Base-by-base conservation (phyloP, 2,888 invertebrate genomes). In the Andrena flavipes region DNA sequence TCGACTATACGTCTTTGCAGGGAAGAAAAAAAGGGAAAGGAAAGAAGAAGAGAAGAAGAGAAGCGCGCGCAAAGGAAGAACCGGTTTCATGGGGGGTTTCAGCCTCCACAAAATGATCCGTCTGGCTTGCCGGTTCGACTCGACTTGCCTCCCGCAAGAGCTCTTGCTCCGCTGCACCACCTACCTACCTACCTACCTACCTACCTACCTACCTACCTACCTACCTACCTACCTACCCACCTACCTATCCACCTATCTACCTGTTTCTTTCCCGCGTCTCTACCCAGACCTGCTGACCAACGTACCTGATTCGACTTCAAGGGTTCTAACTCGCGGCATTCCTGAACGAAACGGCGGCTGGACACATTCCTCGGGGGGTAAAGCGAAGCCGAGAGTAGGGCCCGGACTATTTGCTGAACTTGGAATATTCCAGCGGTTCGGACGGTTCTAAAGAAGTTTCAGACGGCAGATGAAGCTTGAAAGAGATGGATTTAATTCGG, bases 101-200 rank as follows among this genome's bases (percentile, higher is more conserved):
- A 85, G 89, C 89, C 90, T 90, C 88, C 87, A 86, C 90, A 76
- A 89, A 91, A 90, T 88, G 89, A 91, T 91, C 88, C 87, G 91
- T 91, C 91, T 91, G 90, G 90, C 84, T 87, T 82, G 78, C 83
- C 84, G 69, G 77, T 74, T 80, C 79, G 76, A 73, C 72, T 81
- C 69, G 48, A 56, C 76, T 76, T 76, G 75, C 67, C 72, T 82
- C 78, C 76, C 80, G 76, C 82, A 70, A 75, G 70, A 80, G 77
- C 71, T 74, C 59, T 70, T 85, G 77, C 88, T 85, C 88, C 77
- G 87, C 68, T 88, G 88, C 88, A 87, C 88, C 88, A 88, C 85
- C 89, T 88, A 88, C 82, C 88, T 63, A 87, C 74, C 85, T 82
- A 35, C 35, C 33, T 2, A 33, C 82, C 85, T 82, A 30, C 30